Base-by-base conservation (phyloP, 2,888 invertebrate genomes). In the Drosophila parthenogenetica region DNA sequence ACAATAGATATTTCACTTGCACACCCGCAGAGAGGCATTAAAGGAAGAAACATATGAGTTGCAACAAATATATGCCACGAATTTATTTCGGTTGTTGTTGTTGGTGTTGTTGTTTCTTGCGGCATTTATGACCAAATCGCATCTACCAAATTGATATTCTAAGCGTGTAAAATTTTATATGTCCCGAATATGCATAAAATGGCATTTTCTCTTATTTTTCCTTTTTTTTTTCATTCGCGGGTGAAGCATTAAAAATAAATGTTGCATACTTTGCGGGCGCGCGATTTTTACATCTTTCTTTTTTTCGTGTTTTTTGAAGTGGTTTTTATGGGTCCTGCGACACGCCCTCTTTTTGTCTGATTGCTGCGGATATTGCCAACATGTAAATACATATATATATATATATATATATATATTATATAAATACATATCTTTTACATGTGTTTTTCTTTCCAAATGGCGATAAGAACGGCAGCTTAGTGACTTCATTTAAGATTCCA, bases 71-170 rank as follows among this genome's bases (percentile, higher is more conserved):
- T 74, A 64, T 82, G 76, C 65, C 73, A 70, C 69, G 74, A 80
- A 84, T 84, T 83, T 84, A 76, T 81, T 67, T 58, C 51, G 53
- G 66, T 68, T 69, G 59, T 46, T 19, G 64, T 69, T 61, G 54
- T 54, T 70, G 53, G 50, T 63, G 54, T 59, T 37, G n/a, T 16
- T 35, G 13, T 40, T 29, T 59, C 32, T 17, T 63, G 67, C 25
- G 45, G 57, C 74, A 77, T 82, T 84, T 82, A 84, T 77, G 83
- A 39, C 79, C 74, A 84, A 83, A 83, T 83, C 85, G 83, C 85
- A 83, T 83, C 69, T 77, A 64, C 66, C 67, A 85, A 85, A 85
- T 85, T 83, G 85, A 83, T 85, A 83, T 83, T 83, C 83, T 83
- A 83, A 85, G 32, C 85, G 85, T 85, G 83, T 83, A 79, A 82